Evolutionary conservation across 1,140 invertebrate species (phyloP).

Genomic region (Gyrodactylus salaris): DNA sequence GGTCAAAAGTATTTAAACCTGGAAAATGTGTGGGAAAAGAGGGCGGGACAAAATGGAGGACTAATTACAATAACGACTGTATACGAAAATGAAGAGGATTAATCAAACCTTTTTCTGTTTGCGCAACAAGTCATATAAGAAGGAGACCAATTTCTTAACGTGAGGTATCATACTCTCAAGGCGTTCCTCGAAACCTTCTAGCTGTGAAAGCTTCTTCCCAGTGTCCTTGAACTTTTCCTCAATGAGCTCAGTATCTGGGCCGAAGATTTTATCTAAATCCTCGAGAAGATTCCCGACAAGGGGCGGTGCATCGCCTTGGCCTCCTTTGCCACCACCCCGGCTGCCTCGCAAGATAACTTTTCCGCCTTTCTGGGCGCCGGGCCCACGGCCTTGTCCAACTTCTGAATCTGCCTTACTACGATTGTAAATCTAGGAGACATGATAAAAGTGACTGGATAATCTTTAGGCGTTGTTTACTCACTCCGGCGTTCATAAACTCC

Average conservation of each 20-base stretch:
- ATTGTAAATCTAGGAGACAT: neutral
- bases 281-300: neutral
- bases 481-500: slow-evolving; percentile 16
- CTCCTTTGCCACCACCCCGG: neutral
- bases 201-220: neutral
- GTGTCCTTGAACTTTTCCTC: neutral
- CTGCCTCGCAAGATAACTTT: neutral
- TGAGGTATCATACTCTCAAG: neutral
- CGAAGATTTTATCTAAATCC: neutral
- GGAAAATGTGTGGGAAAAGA: no score
- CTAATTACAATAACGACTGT: no score
- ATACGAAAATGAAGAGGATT: no score
- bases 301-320: neutral
- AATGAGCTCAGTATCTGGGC: neutral
- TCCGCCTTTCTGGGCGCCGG: neutral
- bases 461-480: slow-evolving; percentile 12
- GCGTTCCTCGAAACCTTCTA: neutral
- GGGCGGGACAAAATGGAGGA: no score
- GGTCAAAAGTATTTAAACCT: no score
- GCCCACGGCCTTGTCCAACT: neutral
- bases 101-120: no score
- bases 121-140: no score
- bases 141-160: neutral
- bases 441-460: neutral
- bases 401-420: neutral